Conservation (phyloP, 2,113 vertebrate species). For the Lophochroa leadbeateri region DNA sequence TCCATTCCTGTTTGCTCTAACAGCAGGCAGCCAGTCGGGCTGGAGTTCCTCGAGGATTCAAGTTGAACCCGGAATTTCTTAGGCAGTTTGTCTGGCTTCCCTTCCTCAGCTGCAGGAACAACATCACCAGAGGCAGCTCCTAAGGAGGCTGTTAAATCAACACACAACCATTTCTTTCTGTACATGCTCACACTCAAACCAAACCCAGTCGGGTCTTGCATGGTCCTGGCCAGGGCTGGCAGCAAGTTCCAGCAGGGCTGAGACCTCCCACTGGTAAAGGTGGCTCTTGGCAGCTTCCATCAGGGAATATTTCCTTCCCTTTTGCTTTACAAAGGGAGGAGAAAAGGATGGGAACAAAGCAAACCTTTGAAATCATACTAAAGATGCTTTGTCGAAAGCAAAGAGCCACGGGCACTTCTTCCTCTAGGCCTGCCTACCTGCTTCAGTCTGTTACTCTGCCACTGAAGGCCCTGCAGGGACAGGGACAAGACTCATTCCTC, state of each 20-base stretch:
- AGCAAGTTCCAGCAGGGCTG: neutral
- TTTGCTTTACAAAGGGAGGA: neutral
- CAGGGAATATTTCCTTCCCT: neutral
- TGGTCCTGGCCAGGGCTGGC: neutral
- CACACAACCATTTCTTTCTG: neutral
- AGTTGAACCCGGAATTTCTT: neutral
- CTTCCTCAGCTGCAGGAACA: neutral
- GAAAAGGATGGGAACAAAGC: neutral
- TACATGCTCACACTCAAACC: too few relatives aligned
- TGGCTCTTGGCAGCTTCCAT: neutral
- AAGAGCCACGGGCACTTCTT: neutral
- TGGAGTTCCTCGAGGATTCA: neutral
- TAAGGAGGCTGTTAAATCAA: neutral
- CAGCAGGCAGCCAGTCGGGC: neutral
- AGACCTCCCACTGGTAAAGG: neutral
- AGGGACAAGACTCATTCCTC: neutral
- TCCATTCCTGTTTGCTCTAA: neutral
- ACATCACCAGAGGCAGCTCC: neutral
- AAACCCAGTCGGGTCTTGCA: rapidly evolving
- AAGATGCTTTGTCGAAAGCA: neutral
- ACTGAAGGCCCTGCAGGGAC: neutral
- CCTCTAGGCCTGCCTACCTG: neutral
- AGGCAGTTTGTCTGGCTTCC: neutral
- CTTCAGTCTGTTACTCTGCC: neutral
- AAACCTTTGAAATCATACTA: neutral